These are phyloP conservation scores for Anolis carolinensis DNA, from an alignment of 2,113 vertebrate genomes.

Conservation along the genomic window DNA sequence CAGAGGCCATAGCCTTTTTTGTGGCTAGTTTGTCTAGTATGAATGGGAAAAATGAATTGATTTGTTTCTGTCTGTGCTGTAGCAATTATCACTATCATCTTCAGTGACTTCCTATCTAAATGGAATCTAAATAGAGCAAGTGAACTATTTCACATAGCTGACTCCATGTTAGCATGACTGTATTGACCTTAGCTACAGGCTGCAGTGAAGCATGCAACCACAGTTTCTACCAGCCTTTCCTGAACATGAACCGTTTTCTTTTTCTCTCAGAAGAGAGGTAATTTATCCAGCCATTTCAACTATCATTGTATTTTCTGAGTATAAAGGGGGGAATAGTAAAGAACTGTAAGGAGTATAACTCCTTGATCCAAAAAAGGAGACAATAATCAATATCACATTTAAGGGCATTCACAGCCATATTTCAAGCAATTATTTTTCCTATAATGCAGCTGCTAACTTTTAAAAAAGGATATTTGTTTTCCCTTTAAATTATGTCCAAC, in stretches of 20 bases:
- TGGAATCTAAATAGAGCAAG: slow-evolving; percentile 34
- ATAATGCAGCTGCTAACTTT: neutral
- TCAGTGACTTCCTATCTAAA: slow-evolving; percentile 28
- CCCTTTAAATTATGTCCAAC: fast-evolving
- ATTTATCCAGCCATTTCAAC: slow-evolving; percentile 22
- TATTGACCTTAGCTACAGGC: neutral
- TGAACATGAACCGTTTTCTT: slow-evolving; percentile 18
- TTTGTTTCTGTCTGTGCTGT: neutral
- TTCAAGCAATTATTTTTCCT: slow-evolving; percentile 37
- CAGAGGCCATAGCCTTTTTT: neutral
- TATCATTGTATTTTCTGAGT: neutral
- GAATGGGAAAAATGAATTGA: neutral
- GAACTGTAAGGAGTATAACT: neutral
- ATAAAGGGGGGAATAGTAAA: neutral
- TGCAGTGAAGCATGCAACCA: neutral
- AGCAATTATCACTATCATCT: slow-evolving; percentile 2
- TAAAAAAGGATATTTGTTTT: neutral
- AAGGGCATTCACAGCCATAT: neutral
- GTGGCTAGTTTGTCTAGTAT: neutral
- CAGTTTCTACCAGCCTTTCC: neutral
- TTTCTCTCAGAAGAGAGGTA: neutral
- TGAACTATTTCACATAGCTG: slow-evolving; percentile 20
- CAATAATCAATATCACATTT: neutral
- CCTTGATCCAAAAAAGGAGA: neutral
- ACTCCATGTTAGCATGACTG: neutral